These are phyloP conservation scores for Clytia hemisphaerica DNA, from an alignment of 30 jellyfish, hydroid and myxozoan species.

Conservation along the genomic window DNA sequence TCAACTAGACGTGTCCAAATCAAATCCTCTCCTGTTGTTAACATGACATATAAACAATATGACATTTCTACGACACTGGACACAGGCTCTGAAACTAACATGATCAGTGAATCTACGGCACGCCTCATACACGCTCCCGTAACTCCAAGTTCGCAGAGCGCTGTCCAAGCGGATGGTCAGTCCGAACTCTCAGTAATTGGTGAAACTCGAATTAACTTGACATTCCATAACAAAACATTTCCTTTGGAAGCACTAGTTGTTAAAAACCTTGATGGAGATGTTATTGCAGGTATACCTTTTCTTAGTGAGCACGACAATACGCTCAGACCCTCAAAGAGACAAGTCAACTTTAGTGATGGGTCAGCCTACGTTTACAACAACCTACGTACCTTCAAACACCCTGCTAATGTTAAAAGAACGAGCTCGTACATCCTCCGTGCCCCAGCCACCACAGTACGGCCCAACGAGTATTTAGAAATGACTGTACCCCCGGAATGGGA, in stretches of 20 bases:
- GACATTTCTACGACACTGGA: background rate
- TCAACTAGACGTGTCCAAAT: background rate
- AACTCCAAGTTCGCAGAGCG: constrained; percentile 6
- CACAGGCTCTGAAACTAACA: background rate
- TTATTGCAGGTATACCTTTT: constrained; percentile 1
- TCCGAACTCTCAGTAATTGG: constrained; percentile 7
- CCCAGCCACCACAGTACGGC: background rate
- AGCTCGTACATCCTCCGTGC: background rate
- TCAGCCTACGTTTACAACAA: constrained; percentile 4
- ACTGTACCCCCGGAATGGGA: background rate
- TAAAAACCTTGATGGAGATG: background rate
- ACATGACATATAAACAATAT: background rate
- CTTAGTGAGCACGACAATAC: background rate
- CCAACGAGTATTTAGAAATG: background rate
- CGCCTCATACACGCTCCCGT: background rate
- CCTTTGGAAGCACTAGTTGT: constrained; percentile 4
- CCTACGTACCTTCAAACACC: background rate
- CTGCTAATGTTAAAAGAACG: background rate
- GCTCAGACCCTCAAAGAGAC: background rate
- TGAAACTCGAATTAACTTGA: background rate
- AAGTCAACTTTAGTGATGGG: background rate
- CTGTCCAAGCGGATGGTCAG: constrained; percentile 29
- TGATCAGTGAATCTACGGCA: background rate
- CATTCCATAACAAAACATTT: background rate
- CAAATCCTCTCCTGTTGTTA: constrained; percentile 15